Percentiles rank a stretch among this genome's conserved stretches.
These are phyloP conservation scores for Calliphora vomitoria DNA, from an alignment of 2,888 invertebrate species.

Conservation along the genomic window DNA sequence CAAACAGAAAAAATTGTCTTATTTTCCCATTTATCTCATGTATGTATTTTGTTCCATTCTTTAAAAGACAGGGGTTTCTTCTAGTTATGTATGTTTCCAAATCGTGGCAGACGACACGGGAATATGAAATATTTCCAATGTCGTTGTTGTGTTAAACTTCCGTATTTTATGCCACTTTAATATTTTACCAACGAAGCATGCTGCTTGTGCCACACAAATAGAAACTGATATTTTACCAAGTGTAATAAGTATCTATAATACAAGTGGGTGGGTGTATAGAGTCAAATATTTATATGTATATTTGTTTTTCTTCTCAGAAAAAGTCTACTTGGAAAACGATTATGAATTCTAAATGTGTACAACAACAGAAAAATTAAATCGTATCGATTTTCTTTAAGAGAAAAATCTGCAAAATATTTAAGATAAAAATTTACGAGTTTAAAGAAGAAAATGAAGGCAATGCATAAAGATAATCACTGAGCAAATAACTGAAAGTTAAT, in stretches of 20 bases:
- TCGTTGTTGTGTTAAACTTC: slow-evolving; percentile 49
- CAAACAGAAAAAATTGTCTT: slow-evolving; percentile 27
- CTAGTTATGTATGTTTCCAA: not conserved
- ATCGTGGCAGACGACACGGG: slow-evolving; percentile 68
- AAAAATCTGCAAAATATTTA: slow-evolving; percentile 16
- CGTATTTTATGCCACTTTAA: slow-evolving; percentile 60
- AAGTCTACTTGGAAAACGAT: slow-evolving; percentile 59
- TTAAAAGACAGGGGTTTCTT: not conserved
- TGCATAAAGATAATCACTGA: slow-evolving; percentile 1
- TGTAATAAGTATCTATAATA: not conserved
- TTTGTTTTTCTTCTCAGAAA: slow-evolving; percentile 32
- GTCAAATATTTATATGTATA: slow-evolving; percentile 15
- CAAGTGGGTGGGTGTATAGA: slow-evolving; percentile 53
- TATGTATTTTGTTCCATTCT: slow-evolving; percentile 12
- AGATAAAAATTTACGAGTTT: slow-evolving; percentile 12
- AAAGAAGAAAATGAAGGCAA: slow-evolving; percentile 7
- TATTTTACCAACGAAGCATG: slow-evolving; percentile 40
- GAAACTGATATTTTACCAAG: not conserved
- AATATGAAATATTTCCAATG: slow-evolving; percentile 71
- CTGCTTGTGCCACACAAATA: slow-evolving; percentile 24
- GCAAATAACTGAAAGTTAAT: slow-evolving; percentile 11
- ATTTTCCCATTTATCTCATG: slow-evolving; percentile 47
- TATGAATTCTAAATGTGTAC: slow-evolving; percentile 72
- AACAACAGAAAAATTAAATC: slow-evolving; percentile 21
- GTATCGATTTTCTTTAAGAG: slow-evolving; percentile 66